Base-by-base conservation (phyloP, 2,113 vertebrate species). In the Protobothrops mucrosquamatus region DNA sequence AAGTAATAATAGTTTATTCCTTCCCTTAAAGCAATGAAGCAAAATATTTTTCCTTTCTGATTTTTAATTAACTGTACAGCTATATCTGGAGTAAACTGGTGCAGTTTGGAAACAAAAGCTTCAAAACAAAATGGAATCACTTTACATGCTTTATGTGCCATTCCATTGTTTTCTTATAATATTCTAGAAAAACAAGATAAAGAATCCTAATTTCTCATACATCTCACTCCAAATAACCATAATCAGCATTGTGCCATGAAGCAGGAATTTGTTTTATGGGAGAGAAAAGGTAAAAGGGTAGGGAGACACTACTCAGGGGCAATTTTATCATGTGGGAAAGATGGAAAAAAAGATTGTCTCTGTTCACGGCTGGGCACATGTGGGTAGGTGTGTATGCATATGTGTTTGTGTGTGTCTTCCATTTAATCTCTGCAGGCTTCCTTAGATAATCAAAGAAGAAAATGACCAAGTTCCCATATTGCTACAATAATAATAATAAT, bases 1-100 rank as follows among this genome's bases (percentile, higher is more conserved):
- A 97, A 94, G 43, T 46, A 89, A 93, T 20, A 85, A 96, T 96
- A 95, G 95, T 95, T 69, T 88, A 7, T 92, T 56, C 90, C n/a
- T 69, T 23, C 22, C 55, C 92, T 81, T n/a, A 93, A 86, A 74
- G 89, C 88, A 94, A 90, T 95, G 4, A 88, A 96, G 87, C 57
- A 93, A 92, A 88, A 48, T 29, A 89, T 89, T 56, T 39, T 56
- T 87, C 11, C 2, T 0, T 81, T 94, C 93, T 91, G 89, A 92
- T 94, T 95, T 94, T 93, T 1, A 92, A 29, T 94, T 92, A 94
- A 92, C 93, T 69, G 93, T 89, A 93, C 93, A 92, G 89, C 87
- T 93, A 94, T 96, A 46, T 26, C 59, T 87, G 89, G 39, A 89
- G n/a, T 18, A 86, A 51, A 55, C 0, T 90, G 51, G 26, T 24